phyloP scores from a whole-genome alignment of 2,888 invertebrate genomes.

The Parnassius apollo region DNA sequence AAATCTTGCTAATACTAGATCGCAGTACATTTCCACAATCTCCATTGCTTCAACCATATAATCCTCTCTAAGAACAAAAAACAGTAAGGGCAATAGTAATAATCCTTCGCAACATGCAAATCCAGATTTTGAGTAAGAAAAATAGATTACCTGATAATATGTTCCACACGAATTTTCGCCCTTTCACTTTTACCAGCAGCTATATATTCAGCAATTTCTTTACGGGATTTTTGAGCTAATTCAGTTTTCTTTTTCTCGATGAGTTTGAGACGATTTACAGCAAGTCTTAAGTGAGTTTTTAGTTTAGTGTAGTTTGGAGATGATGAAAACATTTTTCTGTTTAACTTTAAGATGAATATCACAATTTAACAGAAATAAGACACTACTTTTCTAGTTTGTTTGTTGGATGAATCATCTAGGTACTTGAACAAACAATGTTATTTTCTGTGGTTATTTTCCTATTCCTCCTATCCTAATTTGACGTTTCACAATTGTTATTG shows the following conservation, averaged over 20 bases:
- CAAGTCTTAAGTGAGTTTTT: slow-evolving; percentile 96
- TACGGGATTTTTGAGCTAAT: slow-evolving; percentile 95
- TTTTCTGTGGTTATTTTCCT: too few species aligned
- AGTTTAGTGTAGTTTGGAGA: slow-evolving; percentile 96
- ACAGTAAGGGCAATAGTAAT: background rate
- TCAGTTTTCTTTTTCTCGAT: slow-evolving; percentile 99
- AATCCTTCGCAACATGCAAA: too few species aligned
- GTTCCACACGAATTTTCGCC: slow-evolving; percentile 98
- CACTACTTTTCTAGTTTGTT: slow-evolving; percentile 22
- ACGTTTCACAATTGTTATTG: too few species aligned
- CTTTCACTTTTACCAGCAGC: slow-evolving; percentile 91
- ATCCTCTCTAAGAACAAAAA: slow-evolving; percentile 87
- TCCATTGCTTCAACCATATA: slow-evolving; percentile 99
- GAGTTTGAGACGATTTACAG: slow-evolving; percentile 95
- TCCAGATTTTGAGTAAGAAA: too few species aligned
- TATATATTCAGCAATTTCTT: slow-evolving; percentile 98
- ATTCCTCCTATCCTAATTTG: too few species aligned
- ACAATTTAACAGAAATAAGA: slow-evolving; percentile 19
- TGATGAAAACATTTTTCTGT: slow-evolving; percentile 90
- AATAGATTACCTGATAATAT: slow-evolving; percentile 89
- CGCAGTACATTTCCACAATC: slow-evolving; percentile 99
- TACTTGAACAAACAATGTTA: too few species aligned
- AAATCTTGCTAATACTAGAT: slow-evolving; percentile 96
- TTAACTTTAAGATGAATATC: slow-evolving; percentile 25
- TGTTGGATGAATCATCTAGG: slow-evolving; percentile 24